Percentiles rank a stretch among this genome's conserved stretches.
Evolutionary conservation across 2,888 invertebrate genomes (phyloP).

Genomic region (Stenurella melanura): DNA sequence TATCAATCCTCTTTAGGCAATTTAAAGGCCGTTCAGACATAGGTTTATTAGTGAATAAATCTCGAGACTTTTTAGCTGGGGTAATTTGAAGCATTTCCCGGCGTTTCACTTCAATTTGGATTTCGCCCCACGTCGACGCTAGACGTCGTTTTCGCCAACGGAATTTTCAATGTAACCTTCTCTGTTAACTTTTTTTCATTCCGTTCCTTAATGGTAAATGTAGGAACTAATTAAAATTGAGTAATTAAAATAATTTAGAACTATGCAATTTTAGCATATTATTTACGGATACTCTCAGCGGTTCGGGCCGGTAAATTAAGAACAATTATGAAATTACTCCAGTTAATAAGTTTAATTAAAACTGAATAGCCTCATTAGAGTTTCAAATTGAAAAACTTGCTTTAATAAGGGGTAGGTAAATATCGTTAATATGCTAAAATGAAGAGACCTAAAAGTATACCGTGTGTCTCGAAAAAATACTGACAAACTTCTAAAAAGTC

Average conservation of each 20-base stretch:
- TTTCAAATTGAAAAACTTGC: conserved; percentile 1
- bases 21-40: conserved; percentile 64
- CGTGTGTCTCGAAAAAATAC: too few relatives aligned
- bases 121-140: conserved; percentile 15
- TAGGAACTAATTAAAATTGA: background rate
- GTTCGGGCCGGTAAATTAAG: background rate
- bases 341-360: background rate
- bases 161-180: background rate
- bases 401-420: background rate
- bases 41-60: conserved; percentile 68
- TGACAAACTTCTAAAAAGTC: too few relatives aligned
- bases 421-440: background rate
- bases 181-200: background rate
- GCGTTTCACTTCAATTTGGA: conserved; percentile 10
- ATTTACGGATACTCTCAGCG: background rate
- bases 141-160: background rate
- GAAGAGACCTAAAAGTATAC: background rate
- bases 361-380: background rate
- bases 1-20: conserved; percentile 69
- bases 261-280: background rate
- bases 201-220: background rate
- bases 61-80: conserved; percentile 58
- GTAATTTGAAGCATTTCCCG: conserved; percentile 27
- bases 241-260: background rate
- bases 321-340: background rate